Evolutionary conservation across 2,113 vertebrate genomes (phyloP).

Genomic region (Lepidothrix coronata): DNA sequence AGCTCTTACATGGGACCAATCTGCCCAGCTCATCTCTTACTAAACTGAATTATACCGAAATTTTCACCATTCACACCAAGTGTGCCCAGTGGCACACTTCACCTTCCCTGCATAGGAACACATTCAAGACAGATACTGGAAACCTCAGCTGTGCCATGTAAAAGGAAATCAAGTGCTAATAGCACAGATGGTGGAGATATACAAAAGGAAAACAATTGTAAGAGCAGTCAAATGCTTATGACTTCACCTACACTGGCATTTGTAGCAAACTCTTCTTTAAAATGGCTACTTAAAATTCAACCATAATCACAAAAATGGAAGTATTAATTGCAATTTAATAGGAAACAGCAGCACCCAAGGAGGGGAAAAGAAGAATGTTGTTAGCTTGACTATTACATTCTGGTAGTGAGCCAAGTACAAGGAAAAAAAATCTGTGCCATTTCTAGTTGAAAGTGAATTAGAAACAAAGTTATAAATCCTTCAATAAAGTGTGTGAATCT

Average conservation of each 20-base stretch:
- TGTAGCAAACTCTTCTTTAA: neutral
- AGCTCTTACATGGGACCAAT: neutral
- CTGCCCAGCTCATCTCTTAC: neutral
- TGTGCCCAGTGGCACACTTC: neutral
- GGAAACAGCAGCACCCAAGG: neutral
- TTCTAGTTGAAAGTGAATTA: neutral
- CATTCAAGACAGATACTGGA: neutral
- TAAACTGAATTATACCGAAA: neutral
- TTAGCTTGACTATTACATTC: neutral
- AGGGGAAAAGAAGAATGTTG: neutral
- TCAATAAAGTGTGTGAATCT: neutral
- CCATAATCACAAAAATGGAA: neutral
- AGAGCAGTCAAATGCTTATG: neutral
- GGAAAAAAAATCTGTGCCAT: neutral
- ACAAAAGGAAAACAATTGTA: neutral
- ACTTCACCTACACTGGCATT: neutral
- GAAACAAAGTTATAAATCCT: neutral
- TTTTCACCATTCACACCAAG: neutral
- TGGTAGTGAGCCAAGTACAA: neutral
- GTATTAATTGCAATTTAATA: neutral
- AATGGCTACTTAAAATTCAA: neutral
- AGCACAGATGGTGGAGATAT: neutral
- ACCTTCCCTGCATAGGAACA: neutral
- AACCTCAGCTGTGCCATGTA: neutral
- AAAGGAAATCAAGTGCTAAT: slow-evolving; percentile 5